These are phyloP conservation scores for Psilopsiagon aymara DNA, from an alignment of 2,113 vertebrate species.

Conservation along the genomic window DNA sequence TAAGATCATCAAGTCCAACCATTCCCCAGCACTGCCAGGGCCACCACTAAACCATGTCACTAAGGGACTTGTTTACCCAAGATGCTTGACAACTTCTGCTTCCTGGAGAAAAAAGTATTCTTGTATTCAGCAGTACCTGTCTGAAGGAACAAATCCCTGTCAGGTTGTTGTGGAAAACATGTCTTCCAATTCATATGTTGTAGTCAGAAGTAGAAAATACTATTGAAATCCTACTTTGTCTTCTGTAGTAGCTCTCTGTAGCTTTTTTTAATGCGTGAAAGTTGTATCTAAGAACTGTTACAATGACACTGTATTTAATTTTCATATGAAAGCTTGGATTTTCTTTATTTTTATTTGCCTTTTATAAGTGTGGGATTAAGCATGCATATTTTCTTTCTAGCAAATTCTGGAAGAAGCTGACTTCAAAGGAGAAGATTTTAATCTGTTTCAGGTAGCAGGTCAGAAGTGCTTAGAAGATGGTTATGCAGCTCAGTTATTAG, in stretches of 20 bases:
- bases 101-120: background rate
- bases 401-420: slow-evolving; percentile 84
- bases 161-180: background rate
- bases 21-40: background rate
- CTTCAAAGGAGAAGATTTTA: slow-evolving; percentile 88
- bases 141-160: background rate
- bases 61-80: background rate
- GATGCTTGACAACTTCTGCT: background rate
- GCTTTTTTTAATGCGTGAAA: background rate
- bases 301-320: background rate
- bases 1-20: background rate
- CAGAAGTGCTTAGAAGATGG: slow-evolving; percentile 91
- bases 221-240: background rate
- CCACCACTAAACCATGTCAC: background rate
- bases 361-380: background rate
- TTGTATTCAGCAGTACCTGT: background rate
- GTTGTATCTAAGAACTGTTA: background rate
- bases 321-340: background rate
- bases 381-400: slow-evolving; percentile 64
- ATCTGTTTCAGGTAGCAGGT: slow-evolving; percentile 85
- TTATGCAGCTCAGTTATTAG: slow-evolving; percentile 82
- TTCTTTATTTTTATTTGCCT: background rate
- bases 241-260: background rate
- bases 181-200: background rate
- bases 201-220: background rate